Evolutionary conservation across 2,797 vertebrate species (phyloP).

Genomic region (Phoeniculus purpureus): DNA sequence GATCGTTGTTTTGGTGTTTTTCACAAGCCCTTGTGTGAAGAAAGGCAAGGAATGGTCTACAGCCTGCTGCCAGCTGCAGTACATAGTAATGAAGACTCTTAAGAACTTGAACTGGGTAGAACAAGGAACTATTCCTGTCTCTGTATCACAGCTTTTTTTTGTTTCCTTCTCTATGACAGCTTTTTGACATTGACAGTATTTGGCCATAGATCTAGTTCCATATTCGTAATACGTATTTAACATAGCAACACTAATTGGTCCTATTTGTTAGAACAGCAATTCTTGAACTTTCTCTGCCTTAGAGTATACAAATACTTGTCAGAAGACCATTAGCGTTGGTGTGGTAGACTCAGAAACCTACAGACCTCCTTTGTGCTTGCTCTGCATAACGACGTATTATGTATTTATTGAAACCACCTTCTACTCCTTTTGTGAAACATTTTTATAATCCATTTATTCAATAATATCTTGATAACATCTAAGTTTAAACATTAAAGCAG

Average conservation of each 20-base stretch:
- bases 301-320: background rate
- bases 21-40: background rate
- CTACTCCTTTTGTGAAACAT: background rate
- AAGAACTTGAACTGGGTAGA: background rate
- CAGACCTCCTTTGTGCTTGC: background rate
- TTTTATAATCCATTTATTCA: background rate
- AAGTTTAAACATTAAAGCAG: background rate
- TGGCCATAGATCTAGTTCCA: background rate
- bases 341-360: background rate
- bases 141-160: no score
- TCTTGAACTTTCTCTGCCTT: background rate
- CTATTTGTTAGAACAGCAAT: background rate
- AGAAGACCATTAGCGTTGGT: background rate
- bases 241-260: background rate
- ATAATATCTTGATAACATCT: background rate
- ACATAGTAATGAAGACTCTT: background rate
- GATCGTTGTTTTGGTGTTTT: background rate
- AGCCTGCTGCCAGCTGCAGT: background rate
- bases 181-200: background rate
- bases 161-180: background rate
- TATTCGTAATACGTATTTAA: background rate
- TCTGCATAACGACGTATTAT: fast-evolving
- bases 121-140: background rate
- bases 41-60: background rate
- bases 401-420: background rate